A percentile compares a stretch with the other conserved stretches of the same genome.
Evolutionary conservation across 1,140 invertebrate species (phyloP).

Genomic region (Neodiprion fabricii): DNA sequence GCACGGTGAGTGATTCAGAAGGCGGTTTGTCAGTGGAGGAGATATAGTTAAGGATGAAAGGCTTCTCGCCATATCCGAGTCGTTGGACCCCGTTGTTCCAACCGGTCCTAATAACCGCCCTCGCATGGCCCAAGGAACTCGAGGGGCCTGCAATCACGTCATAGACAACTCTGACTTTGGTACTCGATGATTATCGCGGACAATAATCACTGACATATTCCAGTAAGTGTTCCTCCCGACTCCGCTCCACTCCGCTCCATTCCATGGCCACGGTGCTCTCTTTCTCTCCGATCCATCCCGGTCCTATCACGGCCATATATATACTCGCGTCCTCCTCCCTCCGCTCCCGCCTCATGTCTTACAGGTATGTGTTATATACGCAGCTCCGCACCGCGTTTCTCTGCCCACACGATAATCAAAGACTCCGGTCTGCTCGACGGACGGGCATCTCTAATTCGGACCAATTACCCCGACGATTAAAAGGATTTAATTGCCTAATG

Average conservation of each 20-base stretch:
- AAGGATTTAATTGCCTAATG: constrained; percentile 57
- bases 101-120: constrained; percentile 60
- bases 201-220: constrained; percentile 59
- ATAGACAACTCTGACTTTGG: constrained; percentile 53
- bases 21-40: constrained; percentile 2
- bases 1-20: not conserved
- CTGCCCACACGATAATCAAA: constrained; percentile 42
- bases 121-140: constrained; percentile 53
- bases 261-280: not conserved
- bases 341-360: constrained; percentile 3
- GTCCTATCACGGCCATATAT: constrained; percentile 9
- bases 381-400: constrained; percentile 15
- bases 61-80: no score
- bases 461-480: constrained; percentile 56
- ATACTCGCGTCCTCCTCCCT: constrained; percentile 8
- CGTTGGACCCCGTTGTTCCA: constrained; percentile 18
- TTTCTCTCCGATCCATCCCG: constrained; percentile 3
- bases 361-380: no score
- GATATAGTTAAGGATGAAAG: constrained; percentile 11
- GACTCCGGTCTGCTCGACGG: constrained; percentile 32
- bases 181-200: constrained; percentile 59
- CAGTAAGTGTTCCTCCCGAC: constrained; percentile 52
- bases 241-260: constrained; percentile 27
- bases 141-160: constrained; percentile 54
- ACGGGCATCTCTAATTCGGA: constrained; percentile 51